These are phyloP conservation scores for Trissolcus basalis DNA, from an alignment of 1,140 invertebrate species.

Conservation along the genomic window DNA sequence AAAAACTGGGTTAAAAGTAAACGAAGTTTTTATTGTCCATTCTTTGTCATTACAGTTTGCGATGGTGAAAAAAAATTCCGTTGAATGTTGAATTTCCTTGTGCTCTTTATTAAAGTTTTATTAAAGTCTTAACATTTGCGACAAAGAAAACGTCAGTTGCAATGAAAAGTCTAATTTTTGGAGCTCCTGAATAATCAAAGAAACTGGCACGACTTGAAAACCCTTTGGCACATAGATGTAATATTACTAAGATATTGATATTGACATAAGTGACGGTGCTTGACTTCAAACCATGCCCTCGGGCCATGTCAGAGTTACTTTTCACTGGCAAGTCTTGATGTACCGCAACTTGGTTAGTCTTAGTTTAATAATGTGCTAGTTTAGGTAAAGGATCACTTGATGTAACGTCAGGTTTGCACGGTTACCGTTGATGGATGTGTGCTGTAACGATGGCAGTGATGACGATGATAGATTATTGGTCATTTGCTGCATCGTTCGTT, in stretches of 20 bases:
- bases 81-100: too few relatives aligned
- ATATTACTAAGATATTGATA: constrained; percentile 50
- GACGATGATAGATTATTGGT: constrained; percentile 42
- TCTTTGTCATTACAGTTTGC: not conserved
- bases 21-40: too few relatives aligned
- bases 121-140: too few relatives aligned
- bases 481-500: constrained; percentile 26
- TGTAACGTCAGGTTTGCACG: constrained; percentile 39
- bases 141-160: too few relatives aligned
- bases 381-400: constrained; percentile 32
- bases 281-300: constrained; percentile 28
- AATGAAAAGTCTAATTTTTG: too few relatives aligned
- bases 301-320: constrained; percentile 34
- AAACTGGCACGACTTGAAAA: constrained; percentile 20
- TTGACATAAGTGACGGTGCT: constrained; percentile 51
- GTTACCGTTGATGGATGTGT: constrained; percentile 37
- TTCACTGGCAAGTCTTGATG: constrained; percentile 21
- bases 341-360: constrained; percentile 27
- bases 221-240: constrained; percentile 33
- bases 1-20: not conserved
- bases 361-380: constrained; percentile 47
- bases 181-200: constrained; percentile 23
- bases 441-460: constrained; percentile 17
- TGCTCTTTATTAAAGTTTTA: too few relatives aligned
- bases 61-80: too few relatives aligned